phyloP scores from a whole-genome alignment of 1,140 invertebrate genomes.

The Magallana ariakensis region DNA sequence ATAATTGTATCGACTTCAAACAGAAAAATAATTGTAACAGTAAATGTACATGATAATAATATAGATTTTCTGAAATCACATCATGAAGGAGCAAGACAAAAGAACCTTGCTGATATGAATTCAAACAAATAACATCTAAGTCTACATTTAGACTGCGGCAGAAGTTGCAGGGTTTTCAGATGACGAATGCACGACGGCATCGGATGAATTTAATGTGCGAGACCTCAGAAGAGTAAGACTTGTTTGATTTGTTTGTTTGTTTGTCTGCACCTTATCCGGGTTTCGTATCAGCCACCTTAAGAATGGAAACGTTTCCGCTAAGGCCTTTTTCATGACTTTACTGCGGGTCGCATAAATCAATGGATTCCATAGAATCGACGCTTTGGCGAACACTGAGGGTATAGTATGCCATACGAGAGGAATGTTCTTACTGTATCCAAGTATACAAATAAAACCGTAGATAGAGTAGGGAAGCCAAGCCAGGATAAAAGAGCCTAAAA shows the following conservation, averaged over 20 bases:
- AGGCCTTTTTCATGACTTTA: conserved; percentile 24
- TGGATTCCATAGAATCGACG: conserved; percentile 35
- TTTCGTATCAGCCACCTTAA: conserved; percentile 54
- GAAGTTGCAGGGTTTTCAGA: neutral
- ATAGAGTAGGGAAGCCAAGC: conserved; percentile 26
- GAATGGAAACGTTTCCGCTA: neutral
- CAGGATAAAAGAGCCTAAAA: conserved; percentile 1
- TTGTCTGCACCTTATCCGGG: neutral
- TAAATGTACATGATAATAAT: no score
- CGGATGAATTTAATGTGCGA: neutral
- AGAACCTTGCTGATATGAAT: no score
- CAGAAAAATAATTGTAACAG: no score
- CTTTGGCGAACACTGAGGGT: conserved; percentile 22
- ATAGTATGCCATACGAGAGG: conserved; percentile 3
- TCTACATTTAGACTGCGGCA: neutral
- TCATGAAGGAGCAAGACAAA: no score
- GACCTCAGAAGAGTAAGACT: neutral
- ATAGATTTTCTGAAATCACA: no score
- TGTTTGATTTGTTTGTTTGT: neutral
- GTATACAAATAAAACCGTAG: neutral
- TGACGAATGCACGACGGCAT: neutral
- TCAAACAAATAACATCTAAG: no score
- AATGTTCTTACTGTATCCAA: neutral
- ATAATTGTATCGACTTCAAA: no score
- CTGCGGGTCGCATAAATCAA: neutral